These are phyloP conservation scores for Pangasius macronema DNA, from an alignment of 2,797 vertebrate species.

Conservation along the genomic window DNA sequence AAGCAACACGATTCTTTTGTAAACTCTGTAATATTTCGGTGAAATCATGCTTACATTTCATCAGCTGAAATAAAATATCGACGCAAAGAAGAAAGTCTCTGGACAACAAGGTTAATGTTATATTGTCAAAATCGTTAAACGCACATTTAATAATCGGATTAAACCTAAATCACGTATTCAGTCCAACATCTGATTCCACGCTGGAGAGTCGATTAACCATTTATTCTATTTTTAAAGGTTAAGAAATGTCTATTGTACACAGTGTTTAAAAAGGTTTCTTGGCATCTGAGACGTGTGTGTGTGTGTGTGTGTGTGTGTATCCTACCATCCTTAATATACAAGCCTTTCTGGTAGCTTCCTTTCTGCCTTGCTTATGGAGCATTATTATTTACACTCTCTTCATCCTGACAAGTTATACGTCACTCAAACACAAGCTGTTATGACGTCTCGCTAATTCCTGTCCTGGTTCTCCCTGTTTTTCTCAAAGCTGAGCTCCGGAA, in stretches of 20 bases:
- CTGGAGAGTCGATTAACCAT: background rate
- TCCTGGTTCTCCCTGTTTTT: background rate
- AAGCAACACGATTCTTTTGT: background rate
- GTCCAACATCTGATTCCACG: background rate
- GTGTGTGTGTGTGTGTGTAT: too few relatives aligned
- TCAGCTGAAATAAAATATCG: background rate
- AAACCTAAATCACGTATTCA: background rate
- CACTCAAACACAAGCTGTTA: background rate
- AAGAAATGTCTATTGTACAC: conserved; percentile 9
- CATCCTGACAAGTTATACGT: conserved; percentile 2
- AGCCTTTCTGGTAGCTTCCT: background rate
- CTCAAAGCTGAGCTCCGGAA: background rate
- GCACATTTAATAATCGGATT: background rate
- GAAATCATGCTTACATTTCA: background rate
- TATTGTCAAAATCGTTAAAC: background rate
- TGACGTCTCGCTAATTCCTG: background rate
- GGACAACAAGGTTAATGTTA: background rate
- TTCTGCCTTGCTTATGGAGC: background rate
- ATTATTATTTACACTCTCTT: conserved; percentile 39
- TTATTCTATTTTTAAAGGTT: conserved; percentile 8
- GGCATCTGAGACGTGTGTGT: background rate
- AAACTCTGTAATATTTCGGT: background rate
- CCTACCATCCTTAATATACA: background rate
- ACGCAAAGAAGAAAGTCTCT: background rate
- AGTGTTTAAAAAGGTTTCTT: conserved; percentile 37